phyloP scores from a whole-genome alignment of 2,113 vertebrate species.

The Pionites leucogaster region DNA sequence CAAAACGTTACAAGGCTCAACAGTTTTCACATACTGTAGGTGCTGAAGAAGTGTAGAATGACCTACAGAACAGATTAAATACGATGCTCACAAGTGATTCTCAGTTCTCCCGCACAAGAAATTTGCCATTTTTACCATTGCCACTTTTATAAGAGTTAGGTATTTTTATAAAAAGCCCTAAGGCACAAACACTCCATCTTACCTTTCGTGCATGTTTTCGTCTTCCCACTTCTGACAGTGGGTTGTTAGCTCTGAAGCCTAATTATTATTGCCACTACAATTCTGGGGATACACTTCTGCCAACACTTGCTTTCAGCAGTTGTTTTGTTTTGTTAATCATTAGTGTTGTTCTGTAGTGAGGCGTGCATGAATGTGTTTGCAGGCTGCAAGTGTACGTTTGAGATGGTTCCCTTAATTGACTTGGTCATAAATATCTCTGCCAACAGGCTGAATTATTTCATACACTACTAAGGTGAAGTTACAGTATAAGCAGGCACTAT shows the following conservation, averaged over 20 bases:
- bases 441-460: not conserved
- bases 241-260: not conserved
- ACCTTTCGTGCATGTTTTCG: not conserved
- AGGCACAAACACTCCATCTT: not conserved
- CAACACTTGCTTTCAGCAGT: not conserved
- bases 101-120: not conserved
- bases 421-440: not conserved
- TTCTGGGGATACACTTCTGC: not conserved
- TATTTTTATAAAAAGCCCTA: not conserved
- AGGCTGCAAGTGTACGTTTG: not conserved
- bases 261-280: not conserved
- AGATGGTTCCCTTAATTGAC: not conserved
- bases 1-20: not conserved
- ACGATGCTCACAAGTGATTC: not conserved
- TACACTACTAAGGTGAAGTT: not conserved
- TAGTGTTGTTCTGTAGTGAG: not conserved
- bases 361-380: not conserved
- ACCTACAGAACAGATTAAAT: not conserved
- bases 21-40: not conserved
- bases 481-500: fast-evolving
- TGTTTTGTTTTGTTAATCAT: not conserved
- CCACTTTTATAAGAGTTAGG: not conserved
- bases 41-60: not conserved
- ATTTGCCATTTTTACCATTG: not conserved
- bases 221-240: not conserved